Evolutionary conservation across 2,888 invertebrate genomes (phyloP).

Genomic region (Resseliella maxima): DNA sequence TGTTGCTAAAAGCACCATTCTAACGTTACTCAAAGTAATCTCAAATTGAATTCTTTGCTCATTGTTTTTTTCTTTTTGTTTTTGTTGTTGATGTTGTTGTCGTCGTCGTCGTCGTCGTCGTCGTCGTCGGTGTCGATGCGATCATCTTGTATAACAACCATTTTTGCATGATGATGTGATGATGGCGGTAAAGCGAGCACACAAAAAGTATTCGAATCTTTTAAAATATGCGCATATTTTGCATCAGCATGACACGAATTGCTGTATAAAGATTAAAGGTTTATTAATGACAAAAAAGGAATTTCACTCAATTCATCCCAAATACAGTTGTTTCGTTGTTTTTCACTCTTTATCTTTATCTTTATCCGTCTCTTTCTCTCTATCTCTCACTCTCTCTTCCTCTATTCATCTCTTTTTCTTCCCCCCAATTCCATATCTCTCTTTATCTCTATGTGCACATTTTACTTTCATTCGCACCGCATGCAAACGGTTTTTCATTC

Average conservation of each 20-base stretch:
- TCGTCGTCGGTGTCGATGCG: background rate
- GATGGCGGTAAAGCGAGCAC: background rate
- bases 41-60: too few relatives aligned
- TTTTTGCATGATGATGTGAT: slow-evolving; percentile 23
- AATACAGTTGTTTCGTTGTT: background rate
- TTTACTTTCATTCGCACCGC: background rate
- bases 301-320: slow-evolving; percentile 32
- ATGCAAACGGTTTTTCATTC: slow-evolving; percentile 40
- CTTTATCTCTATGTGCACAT: background rate
- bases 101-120: too few relatives aligned
- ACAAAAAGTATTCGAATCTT: slow-evolving; percentile 39
- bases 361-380: background rate
- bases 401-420: background rate
- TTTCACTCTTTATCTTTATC: too few relatives aligned
- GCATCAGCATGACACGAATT: slow-evolving; percentile 53
- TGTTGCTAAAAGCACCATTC: too few relatives aligned
- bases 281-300: slow-evolving; percentile 51
- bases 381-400: background rate
- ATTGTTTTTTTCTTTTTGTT: too few relatives aligned
- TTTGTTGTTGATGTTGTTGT: too few relatives aligned
- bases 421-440: too few relatives aligned
- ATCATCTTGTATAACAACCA: background rate
- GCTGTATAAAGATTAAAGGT: slow-evolving; percentile 30
- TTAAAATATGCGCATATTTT: slow-evolving; percentile 45
- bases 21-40: too few relatives aligned